These are phyloP conservation scores for Spea hammondii DNA, from an alignment of 2,797 vertebrate genomes.

Conservation along the genomic window DNA sequence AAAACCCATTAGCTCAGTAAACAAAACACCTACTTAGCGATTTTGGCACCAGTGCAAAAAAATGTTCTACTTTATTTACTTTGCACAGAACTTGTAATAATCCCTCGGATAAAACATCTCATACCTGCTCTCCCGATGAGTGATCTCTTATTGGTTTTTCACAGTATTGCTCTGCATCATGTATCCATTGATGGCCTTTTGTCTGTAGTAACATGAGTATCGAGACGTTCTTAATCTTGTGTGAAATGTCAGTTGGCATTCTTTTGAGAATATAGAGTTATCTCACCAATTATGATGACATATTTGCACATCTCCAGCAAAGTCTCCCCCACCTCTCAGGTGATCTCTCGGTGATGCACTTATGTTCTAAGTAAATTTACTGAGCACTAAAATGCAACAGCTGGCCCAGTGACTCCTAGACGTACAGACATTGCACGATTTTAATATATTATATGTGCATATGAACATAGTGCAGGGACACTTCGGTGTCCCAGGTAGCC, in stretches of 20 bases:
- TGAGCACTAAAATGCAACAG: slow-evolving; percentile 3
- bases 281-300: slow-evolving; percentile 22
- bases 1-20: slow-evolving; percentile 36
- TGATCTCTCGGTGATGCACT: slow-evolving; percentile 30
- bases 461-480: too few relatives aligned
- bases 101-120: slow-evolving; percentile 41
- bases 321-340: not conserved
- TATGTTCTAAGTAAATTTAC: not conserved
- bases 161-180: slow-evolving; percentile 39
- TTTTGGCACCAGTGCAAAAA: slow-evolving; percentile 29
- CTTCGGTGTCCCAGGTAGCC: too few relatives aligned
- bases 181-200: slow-evolving; percentile 36
- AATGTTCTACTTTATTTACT: slow-evolving; percentile 43
- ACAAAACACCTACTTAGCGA: slow-evolving; percentile 39
- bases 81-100: slow-evolving; percentile 43
- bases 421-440: too few relatives aligned
- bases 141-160: slow-evolving; percentile 30
- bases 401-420: not conserved
- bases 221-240: slow-evolving; percentile 39
- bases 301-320: slow-evolving; percentile 38
- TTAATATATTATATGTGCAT: too few relatives aligned
- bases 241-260: slow-evolving; percentile 39
- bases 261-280: slow-evolving; percentile 22
- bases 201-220: slow-evolving; percentile 43
- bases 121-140: slow-evolving; percentile 29